These are phyloP conservation scores for Mellivora capensis DNA, from an alignment of 2,113 vertebrate species.

Conservation along the genomic window DNA sequence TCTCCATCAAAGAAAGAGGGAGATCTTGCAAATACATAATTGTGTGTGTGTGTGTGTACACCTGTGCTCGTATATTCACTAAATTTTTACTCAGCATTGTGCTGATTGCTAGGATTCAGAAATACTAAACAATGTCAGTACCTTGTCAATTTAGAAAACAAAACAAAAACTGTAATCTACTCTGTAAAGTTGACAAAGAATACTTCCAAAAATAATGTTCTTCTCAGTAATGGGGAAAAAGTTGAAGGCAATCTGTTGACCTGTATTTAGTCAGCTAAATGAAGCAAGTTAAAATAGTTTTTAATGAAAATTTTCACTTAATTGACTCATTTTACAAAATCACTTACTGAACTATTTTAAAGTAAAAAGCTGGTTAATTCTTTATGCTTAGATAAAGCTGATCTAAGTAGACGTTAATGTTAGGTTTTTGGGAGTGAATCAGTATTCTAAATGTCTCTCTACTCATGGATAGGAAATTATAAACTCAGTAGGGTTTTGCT, in stretches of 20 bases:
- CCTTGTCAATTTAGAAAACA: background rate
- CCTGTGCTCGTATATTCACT: background rate
- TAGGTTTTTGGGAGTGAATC: background rate
- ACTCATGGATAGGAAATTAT: background rate
- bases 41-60: background rate
- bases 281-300: background rate
- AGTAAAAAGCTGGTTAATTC: constrained; percentile 34
- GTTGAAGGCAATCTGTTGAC: background rate
- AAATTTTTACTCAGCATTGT: background rate
- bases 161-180: background rate
- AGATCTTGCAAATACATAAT: background rate
- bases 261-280: background rate
- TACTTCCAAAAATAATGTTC: background rate
- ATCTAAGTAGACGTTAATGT: background rate
- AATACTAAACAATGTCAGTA: background rate
- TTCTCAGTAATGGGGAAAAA: background rate
- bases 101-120: background rate
- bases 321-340: background rate
- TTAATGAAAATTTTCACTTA: background rate
- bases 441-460: constrained; percentile 12
- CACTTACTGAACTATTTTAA: background rate
- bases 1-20: background rate
- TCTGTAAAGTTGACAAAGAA: background rate
- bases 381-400: background rate
- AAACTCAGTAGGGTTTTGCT: background rate